These are phyloP conservation scores for Thelaira solivaga DNA, from an alignment of 2,888 invertebrate genomes.

Conservation along the genomic window DNA sequence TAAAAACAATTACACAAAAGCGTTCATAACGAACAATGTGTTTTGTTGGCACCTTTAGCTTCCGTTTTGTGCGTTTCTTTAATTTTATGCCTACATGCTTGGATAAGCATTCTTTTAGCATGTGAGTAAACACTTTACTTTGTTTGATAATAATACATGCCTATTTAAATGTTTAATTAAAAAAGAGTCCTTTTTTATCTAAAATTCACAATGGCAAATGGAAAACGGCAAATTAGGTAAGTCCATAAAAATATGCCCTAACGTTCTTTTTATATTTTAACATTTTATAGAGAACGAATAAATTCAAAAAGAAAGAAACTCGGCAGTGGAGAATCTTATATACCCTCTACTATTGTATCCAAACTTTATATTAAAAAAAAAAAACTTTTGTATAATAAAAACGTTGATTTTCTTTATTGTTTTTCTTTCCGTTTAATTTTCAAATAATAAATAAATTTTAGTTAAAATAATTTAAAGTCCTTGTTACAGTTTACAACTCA, in stretches of 20 bases:
- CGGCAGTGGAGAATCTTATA: no score
- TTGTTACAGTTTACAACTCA: no score
- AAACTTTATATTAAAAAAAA: no score
- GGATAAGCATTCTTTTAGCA: slow-evolving; percentile 9
- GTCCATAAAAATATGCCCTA: neutral
- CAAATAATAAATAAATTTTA: no score
- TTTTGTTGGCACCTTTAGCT: slow-evolving; percentile 30
- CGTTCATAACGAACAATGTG: slow-evolving; percentile 9
- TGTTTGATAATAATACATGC: neutral
- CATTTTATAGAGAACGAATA: no score
- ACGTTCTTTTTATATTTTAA: no score
- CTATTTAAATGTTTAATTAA: neutral
- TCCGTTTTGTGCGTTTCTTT: slow-evolving; percentile 15
- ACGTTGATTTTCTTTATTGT: no score
- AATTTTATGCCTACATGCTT: slow-evolving; percentile 18
- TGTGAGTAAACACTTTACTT: slow-evolving; percentile 25
- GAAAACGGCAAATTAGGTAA: neutral
- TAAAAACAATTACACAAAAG: slow-evolving; percentile 24
- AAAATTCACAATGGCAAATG: slow-evolving; percentile 6
- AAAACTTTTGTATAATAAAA: no score
- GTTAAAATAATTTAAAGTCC: no score
- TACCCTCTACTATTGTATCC: no score
- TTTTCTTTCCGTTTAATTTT: no score
- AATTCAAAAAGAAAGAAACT: no score
- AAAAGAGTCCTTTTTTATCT: slow-evolving; percentile 2